Evolutionary conservation across 2,888 invertebrate genomes (phyloP).

Genomic region (Oscheius myriophilus): DNA sequence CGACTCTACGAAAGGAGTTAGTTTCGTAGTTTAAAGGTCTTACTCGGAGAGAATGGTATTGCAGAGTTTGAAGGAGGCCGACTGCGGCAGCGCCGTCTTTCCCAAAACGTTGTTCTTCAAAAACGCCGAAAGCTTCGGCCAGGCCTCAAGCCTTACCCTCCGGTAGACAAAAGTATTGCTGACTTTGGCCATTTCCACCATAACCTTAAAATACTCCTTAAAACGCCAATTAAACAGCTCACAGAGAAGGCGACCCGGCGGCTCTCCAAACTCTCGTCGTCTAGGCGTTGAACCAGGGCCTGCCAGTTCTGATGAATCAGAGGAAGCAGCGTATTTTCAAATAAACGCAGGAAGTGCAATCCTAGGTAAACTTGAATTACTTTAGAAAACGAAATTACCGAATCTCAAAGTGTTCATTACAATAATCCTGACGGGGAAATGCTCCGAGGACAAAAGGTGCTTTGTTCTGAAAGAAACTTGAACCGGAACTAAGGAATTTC

Average conservation of each 20-base stretch:
- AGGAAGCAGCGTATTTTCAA: constrained; percentile 62
- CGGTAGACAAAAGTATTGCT: constrained; percentile 56
- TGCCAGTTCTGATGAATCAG: constrained; percentile 68
- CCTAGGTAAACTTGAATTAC: constrained; percentile 12
- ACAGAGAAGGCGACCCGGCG: constrained; percentile 34
- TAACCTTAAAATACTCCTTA: constrained; percentile 33
- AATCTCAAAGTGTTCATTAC: constrained; percentile 28
- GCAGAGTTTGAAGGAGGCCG: constrained; percentile 14
- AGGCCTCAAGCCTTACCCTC: constrained; percentile 51
- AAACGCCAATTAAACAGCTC: no score
- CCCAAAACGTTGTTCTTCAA: constrained; percentile 23
- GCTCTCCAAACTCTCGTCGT: constrained; percentile 36
- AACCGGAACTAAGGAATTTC: neutral
- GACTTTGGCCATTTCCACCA: constrained; percentile 48
- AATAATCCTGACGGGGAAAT: constrained; percentile 33
- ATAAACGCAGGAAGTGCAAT: constrained; percentile 33
- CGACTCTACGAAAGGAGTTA: neutral
- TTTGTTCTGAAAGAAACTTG: constrained; percentile 37
- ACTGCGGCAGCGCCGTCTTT: constrained; percentile 17
- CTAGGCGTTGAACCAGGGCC: constrained; percentile 41
- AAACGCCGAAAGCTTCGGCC: constrained; percentile 39
- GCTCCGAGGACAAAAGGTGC: constrained; percentile 41
- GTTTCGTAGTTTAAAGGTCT: neutral
- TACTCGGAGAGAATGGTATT: constrained; percentile 18
- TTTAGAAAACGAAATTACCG: constrained; percentile 1